Evolutionary conservation across 30 jellyfish, hydroid and myxozoan genomes (phyloP).

Genomic region (Phacellophora camtschatica): DNA sequence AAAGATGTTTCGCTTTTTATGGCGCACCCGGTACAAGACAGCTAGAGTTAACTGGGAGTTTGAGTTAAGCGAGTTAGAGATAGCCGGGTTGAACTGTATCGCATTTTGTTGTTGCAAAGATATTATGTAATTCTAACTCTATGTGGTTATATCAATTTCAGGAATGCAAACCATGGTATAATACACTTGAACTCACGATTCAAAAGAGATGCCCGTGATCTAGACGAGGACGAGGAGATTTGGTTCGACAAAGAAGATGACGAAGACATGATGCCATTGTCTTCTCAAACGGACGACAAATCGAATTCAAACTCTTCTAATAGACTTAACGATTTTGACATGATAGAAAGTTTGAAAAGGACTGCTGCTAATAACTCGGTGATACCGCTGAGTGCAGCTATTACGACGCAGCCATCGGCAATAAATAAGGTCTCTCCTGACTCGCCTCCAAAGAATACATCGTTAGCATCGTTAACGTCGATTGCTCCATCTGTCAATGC

Average conservation of each 20-base stretch:
- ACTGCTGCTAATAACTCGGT: conserved; percentile 37
- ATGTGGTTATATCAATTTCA: neutral
- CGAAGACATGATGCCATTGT: conserved; percentile 31
- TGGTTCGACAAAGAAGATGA: conserved; percentile 96
- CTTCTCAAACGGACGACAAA: conserved; percentile 38
- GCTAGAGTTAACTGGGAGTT: too few relatives aligned
- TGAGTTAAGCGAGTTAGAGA: too few relatives aligned
- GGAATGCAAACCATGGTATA: conserved; percentile 87
- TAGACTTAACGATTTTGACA: conserved; percentile 84
- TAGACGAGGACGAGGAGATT: conserved; percentile 96
- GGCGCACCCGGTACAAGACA: too few relatives aligned
- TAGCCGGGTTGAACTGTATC: too few relatives aligned
- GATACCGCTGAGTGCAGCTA: conserved; percentile 24
- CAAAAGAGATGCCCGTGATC: conserved; percentile 88
- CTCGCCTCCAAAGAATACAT: conserved; percentile 34
- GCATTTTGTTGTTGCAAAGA: too few relatives aligned
- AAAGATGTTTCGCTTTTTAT: too few relatives aligned
- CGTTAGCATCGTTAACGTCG: conserved; percentile 42
- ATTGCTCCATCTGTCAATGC: conserved; percentile 57
- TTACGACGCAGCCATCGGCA: neutral
- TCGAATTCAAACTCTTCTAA: conserved; percentile 54
- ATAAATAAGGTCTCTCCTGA: conserved; percentile 35
- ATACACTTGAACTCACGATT: conserved; percentile 67
- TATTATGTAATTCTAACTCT: too few relatives aligned
- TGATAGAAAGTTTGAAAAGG: conserved; percentile 66